phyloP scores from a whole-genome alignment of 1,140 invertebrate species.

The Aphelenchoides fujianensis region DNA sequence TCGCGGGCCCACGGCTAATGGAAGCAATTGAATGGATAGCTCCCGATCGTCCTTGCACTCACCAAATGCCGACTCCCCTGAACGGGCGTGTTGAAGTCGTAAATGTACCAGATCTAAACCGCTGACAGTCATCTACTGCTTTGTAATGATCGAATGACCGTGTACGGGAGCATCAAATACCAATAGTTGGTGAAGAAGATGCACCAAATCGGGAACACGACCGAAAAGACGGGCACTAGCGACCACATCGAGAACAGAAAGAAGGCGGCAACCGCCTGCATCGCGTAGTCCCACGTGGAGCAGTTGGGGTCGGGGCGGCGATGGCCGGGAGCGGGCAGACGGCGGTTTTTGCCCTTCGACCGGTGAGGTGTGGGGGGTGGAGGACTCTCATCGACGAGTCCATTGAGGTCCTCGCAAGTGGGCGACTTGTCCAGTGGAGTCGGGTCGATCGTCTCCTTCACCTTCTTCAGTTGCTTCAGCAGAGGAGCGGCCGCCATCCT shows the following conservation, averaged over 20 bases:
- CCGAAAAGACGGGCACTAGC: conserved; percentile 3
- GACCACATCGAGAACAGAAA: conserved; percentile 7
- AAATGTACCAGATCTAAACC: conserved; percentile 44
- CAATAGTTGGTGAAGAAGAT: conserved; percentile 28
- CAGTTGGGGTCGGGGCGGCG: neutral
- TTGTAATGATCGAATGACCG: too few relatives aligned
- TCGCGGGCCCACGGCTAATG: neutral
- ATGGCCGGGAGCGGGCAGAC: neutral
- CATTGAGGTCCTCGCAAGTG: too few relatives aligned
- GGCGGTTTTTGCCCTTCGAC: neutral
- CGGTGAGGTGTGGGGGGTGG: too few relatives aligned
- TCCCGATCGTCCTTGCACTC: neutral
- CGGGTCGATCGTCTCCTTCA: too few relatives aligned
- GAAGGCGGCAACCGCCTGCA: neutral
- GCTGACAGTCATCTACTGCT: too few relatives aligned
- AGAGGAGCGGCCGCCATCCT: too few relatives aligned
- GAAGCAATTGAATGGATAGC: neutral
- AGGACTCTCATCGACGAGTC: neutral
- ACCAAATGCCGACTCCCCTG: conserved; percentile 37
- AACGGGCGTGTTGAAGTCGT: conserved; percentile 35
- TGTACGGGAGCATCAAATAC: conserved; percentile 33
- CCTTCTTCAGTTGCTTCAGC: too few relatives aligned
- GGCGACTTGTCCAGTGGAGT: too few relatives aligned
- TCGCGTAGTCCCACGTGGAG: neutral
- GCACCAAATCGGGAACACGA: conserved; percentile 6